Evolutionary conservation across 2,797 vertebrate genomes (phyloP).

Genomic region (Squalus acanthias): DNA sequence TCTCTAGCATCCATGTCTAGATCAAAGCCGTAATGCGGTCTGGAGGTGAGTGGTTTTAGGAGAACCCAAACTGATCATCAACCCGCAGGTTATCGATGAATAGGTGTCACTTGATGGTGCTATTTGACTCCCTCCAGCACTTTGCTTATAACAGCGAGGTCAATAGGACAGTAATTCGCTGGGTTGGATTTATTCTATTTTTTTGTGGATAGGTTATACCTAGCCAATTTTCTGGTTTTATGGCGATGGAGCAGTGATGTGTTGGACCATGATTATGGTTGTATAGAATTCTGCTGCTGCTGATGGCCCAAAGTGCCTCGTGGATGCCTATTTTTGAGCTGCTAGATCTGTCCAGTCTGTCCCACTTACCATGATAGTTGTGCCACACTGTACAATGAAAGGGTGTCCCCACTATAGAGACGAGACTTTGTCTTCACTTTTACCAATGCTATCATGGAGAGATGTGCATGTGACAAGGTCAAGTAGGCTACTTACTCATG

Average conservation of each 20-base stretch:
- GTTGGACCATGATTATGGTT: too few relatives aligned
- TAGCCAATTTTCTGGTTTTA: neutral
- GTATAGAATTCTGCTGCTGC: neutral
- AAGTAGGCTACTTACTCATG: neutral
- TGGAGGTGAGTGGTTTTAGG: too few relatives aligned
- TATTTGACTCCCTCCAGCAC: neutral
- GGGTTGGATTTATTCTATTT: neutral
- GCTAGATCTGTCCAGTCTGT: too few relatives aligned
- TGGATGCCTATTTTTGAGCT: neutral
- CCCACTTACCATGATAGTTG: neutral
- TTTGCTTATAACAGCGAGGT: neutral
- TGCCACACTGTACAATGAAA: neutral
- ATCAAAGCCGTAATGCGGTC: neutral
- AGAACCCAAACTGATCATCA: neutral
- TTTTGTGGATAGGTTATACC: neutral
- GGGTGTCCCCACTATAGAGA: neutral
- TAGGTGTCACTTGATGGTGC: neutral
- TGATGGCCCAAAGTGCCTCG: neutral
- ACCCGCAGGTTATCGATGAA: neutral
- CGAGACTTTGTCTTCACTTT: neutral
- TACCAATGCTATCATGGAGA: neutral
- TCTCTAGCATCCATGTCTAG: neutral
- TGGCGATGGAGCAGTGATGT: neutral
- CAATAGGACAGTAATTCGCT: neutral
- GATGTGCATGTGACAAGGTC: neutral